A percentile compares a stretch with the other conserved stretches of the same genome.
Conservation (phyloP, 2,797 vertebrate species). For the Bucorvus abyssinicus region DNA sequence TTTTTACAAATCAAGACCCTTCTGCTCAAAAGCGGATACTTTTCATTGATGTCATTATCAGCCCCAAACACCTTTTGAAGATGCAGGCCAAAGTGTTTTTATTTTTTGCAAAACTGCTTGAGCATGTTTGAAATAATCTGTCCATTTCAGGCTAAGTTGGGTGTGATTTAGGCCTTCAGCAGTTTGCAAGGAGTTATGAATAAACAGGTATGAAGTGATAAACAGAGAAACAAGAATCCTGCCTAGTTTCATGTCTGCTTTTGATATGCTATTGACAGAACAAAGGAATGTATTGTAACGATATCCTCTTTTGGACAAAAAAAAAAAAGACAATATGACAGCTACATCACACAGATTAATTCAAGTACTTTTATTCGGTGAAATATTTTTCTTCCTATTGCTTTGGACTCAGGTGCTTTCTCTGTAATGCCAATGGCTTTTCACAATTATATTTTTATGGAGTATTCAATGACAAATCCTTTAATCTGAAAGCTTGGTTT, state of each 20-base stretch:
- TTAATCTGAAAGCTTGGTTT: slow-evolving; percentile 65
- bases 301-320: background rate
- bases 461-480: slow-evolving; percentile 58
- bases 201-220: background rate
- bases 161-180: background rate
- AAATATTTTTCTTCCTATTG: slow-evolving; percentile 36
- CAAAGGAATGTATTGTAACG: background rate
- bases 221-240: background rate
- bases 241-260: background rate
- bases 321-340: slow-evolving; percentile 18
- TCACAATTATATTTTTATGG: slow-evolving; percentile 23
- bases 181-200: background rate
- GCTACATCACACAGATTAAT: slow-evolving; percentile 20
- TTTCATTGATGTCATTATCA: background rate
- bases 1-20: background rate
- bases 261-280: slow-evolving; percentile 38
- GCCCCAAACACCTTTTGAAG: background rate
- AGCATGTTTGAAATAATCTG: background rate
- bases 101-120: background rate
- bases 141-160: background rate
- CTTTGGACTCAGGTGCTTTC: slow-evolving; percentile 40
- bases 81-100: background rate
- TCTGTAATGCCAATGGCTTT: slow-evolving; percentile 38
- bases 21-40: background rate
- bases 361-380: slow-evolving; percentile 44